Base-by-base conservation (phyloP, 2,888 invertebrate genomes). In the Lasioglossum calceatum region DNA sequence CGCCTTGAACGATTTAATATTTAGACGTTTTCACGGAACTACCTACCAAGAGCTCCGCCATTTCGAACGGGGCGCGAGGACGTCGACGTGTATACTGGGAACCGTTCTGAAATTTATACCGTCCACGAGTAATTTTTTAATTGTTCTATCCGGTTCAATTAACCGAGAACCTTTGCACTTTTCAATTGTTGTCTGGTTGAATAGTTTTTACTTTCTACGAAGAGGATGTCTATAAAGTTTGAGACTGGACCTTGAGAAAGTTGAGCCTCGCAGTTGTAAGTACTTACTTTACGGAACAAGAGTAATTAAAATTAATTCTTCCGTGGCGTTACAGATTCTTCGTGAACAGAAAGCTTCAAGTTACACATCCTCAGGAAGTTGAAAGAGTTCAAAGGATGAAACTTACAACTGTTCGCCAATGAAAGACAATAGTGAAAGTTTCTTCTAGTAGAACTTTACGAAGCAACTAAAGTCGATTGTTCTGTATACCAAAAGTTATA, bases 1-100 rank as follows among this genome's bases (percentile, higher is more conserved):
- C 36, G n/a, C 32, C 32, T 32, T 19, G 32, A 27, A 75, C 75
- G 83, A 75, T 78, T 78, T 75, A 74, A 74, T 78, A 78, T 83
- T 70, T 74, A 14, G 36, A 71, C 71, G 19, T 71, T n/a, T 77
- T 39, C 54, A 14, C 36, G 67, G 16, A 2, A 36, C 32, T 16
- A 47, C 7, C 44, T 44, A 8, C 36, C 32, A 5, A 2, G 36
- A 36, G 19, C 67, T 8, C 36, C 36, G 67, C 67, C 36, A 67
- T 67, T 36, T 67, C 23, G 27, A 8, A 36, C 36, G 36, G 0
- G 23, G 3, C 23, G 3, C 23, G 54, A 54, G 54, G 10, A 54
- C 54, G 10, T 64, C 64, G 64, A 16, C 10, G 67, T 67, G 36
- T 36, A 36, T 19, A 19, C 32, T 32, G 64, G 27, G 7, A 32